Evolutionary conservation across 2,113 vertebrate species (phyloP).

Genomic region (Clarias magur): DNA sequence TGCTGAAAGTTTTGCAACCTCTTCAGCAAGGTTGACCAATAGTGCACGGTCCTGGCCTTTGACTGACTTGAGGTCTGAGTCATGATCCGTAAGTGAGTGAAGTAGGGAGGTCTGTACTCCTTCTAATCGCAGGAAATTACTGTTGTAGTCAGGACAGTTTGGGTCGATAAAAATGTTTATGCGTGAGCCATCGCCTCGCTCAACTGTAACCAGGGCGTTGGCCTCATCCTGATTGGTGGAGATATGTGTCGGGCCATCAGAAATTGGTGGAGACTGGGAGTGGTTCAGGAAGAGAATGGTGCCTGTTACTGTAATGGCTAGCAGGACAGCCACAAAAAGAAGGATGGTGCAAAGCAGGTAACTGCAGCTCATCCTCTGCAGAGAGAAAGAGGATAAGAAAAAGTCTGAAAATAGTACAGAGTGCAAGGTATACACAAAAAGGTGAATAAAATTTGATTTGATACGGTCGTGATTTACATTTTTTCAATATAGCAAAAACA

Average conservation of each 20-base stretch:
- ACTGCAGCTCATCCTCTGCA: conserved; percentile 87
- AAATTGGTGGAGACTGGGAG: conserved; percentile 77
- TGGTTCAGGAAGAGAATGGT: conserved; percentile 96
- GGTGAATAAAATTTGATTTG: background rate
- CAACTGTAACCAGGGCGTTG: conserved; percentile 92
- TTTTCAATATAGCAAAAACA: background rate
- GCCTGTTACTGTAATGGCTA: conserved; percentile 87
- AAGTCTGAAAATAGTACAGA: background rate
- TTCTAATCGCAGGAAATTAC: conserved; percentile 85
- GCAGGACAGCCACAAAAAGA: conserved; percentile 87
- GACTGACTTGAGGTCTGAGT: conserved; percentile 77
- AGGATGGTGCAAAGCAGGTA: conserved; percentile 89
- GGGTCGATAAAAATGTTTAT: conserved; percentile 98
- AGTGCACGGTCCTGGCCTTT: conserved; percentile 85
- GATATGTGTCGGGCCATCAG: conserved; percentile 84
- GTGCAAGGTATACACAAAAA: background rate
- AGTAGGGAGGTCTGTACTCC: conserved; percentile 87
- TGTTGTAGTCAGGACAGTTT: conserved; percentile 88
- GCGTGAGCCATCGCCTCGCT: conserved; percentile 87
- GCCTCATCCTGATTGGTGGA: conserved; percentile 89
- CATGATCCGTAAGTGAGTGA: conserved; percentile 79
- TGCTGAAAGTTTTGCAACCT: conserved; percentile 87
- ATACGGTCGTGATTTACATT: background rate
- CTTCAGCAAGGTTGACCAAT: conserved; percentile 83
- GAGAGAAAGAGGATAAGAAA: conserved; percentile 28